Conservation (phyloP, 2,113 vertebrate species). For the Bambusicola thoracicus region DNA sequence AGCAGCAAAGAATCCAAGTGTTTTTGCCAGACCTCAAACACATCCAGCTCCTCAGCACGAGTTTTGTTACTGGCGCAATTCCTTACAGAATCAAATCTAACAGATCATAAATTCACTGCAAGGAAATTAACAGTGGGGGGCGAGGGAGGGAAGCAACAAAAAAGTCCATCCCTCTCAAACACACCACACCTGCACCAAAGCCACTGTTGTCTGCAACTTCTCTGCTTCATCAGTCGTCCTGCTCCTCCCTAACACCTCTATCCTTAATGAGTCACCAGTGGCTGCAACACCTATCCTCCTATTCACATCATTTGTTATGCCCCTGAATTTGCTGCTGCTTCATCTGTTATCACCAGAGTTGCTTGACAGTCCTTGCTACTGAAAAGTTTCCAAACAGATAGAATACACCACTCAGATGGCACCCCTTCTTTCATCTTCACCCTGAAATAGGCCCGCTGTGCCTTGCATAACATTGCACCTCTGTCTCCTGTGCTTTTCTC, state of each 20-base stretch:
- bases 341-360: accelerated
- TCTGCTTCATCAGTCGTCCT: not conserved
- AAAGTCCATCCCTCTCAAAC: accelerated
- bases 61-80: no score
- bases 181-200: no score
- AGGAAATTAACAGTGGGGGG: not conserved
- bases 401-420: not conserved
- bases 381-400: not conserved
- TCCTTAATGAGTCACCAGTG: accelerated
- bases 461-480: accelerated
- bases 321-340: not conserved
- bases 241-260: not conserved
- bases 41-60: not conserved
- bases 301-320: no score
- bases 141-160: not conserved
- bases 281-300: accelerated
- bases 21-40: not conserved
- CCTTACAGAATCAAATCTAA: not conserved
- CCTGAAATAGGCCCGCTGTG: not conserved
- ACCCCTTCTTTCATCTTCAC: not conserved
- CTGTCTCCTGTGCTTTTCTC: not conserved
- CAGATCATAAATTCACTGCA: not conserved
- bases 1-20: accelerated
- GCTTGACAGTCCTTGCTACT: not conserved
- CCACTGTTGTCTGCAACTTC: not conserved